These are phyloP conservation scores for Argyrosomus regius DNA, from an alignment of 2,797 vertebrate genomes.

Conservation along the genomic window DNA sequence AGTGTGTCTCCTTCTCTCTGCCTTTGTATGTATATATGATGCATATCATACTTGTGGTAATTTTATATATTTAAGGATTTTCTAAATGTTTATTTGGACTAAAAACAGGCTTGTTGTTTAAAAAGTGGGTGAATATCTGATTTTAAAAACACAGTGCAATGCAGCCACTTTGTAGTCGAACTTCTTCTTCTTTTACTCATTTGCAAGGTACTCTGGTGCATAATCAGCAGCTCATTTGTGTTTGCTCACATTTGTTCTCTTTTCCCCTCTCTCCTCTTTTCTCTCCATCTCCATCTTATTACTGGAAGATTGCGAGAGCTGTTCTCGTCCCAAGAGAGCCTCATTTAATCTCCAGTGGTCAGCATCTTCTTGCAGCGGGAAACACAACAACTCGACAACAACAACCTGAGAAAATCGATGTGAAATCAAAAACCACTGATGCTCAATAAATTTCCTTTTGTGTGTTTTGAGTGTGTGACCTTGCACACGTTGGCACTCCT, in stretches of 20 bases:
- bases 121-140: not conserved
- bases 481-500: not conserved
- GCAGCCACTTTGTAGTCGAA: not conserved
- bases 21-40: not conserved
- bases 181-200: not conserved
- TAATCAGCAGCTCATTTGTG: conserved; percentile 13
- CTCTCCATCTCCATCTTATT: not conserved
- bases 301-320: not conserved
- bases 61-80: not conserved
- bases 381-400: not conserved
- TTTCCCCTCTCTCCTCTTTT: not conserved
- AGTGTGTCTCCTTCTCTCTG: not conserved
- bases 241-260: not conserved
- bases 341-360: not conserved
- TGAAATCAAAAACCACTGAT: not conserved
- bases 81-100: not conserved
- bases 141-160: not conserved
- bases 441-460: not conserved
- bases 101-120: not conserved
- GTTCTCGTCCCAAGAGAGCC: not conserved
- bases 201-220: not conserved
- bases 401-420: not conserved
- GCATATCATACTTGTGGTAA: not conserved
- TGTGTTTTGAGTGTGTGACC: not conserved
- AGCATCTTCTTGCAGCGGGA: conserved; percentile 5